Percentiles rank a stretch among this genome's conserved stretches.
Evolutionary conservation across 2,797 vertebrate genomes (phyloP).

Genomic region (Mormyrus hasselquistii): DNA sequence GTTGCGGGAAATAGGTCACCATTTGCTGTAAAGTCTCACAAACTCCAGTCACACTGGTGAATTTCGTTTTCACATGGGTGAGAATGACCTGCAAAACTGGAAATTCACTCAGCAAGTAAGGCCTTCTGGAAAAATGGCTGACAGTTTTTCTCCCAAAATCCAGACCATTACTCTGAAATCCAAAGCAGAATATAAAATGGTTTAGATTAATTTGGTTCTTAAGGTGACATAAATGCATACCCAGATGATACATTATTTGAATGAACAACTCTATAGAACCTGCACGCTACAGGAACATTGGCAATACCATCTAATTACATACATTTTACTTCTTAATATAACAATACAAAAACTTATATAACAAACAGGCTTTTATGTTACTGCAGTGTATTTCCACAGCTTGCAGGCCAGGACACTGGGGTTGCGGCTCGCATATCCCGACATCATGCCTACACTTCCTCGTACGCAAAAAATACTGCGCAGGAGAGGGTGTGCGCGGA

Average conservation of each 20-base stretch:
- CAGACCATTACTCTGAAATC: not conserved
- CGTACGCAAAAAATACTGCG: not conserved
- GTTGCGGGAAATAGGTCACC: not conserved
- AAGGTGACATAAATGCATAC: not conserved
- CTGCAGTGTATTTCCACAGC: not conserved
- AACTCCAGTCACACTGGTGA: not conserved
- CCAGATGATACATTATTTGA: not conserved
- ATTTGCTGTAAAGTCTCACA: not conserved
- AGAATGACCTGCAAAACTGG: not conserved
- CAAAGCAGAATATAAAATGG: not conserved
- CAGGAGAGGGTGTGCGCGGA: not conserved
- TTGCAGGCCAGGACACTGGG: not conserved
- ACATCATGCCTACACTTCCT: not conserved
- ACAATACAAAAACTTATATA: not conserved
- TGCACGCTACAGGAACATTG: not conserved
- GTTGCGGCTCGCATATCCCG: not conserved
- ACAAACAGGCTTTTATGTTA: not conserved
- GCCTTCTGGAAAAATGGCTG: not conserved
- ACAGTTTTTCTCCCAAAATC: not conserved
- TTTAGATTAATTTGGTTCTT: not conserved
- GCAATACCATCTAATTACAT: not conserved
- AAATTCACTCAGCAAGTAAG: not conserved
- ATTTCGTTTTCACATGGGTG: not conserved
- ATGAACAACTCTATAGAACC: not conserved
- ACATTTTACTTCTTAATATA: not conserved